Percentiles rank a stretch among this genome's conserved stretches.
Evolutionary conservation across 2,888 invertebrate species (phyloP).

Genomic region (Scaptomyza reducta): DNA sequence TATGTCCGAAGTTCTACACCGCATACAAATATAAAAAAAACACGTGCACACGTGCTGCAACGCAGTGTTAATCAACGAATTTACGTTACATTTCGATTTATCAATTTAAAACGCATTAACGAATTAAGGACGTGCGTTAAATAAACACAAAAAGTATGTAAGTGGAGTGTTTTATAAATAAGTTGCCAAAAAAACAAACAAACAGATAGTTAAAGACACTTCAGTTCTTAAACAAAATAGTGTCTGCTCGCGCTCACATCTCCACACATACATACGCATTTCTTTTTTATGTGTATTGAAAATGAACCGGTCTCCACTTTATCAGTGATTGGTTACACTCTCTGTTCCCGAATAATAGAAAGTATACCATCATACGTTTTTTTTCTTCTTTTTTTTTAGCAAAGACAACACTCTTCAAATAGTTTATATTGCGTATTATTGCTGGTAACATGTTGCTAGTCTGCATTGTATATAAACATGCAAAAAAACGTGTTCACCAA

Average conservation of each 20-base stretch:
- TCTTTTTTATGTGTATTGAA: not conserved
- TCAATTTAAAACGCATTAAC: constrained; percentile 8
- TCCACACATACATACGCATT: not conserved
- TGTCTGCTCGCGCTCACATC: not conserved
- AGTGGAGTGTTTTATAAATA: constrained; percentile 10
- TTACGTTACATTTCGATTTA: constrained; percentile 2
- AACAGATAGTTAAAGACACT: not conserved
- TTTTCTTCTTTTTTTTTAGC: not conserved
- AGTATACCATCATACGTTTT: not conserved
- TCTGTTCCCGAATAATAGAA: not conserved
- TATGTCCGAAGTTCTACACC: constrained; percentile 23
- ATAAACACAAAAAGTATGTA: constrained; percentile 3
- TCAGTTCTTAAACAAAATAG: not conserved
- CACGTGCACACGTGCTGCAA: constrained; percentile 63
- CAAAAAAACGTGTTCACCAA: not conserved
- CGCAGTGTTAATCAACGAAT: constrained; percentile 2
- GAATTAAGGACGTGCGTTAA: not conserved
- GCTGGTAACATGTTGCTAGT: not conserved
- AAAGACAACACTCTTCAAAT: too few relatives aligned
- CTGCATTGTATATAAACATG: not conserved
- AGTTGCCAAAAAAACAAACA: not conserved
- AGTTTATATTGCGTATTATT: too few relatives aligned
- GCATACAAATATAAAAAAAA: constrained; percentile 61
- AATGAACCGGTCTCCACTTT: constrained; percentile 42
- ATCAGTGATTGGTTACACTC: constrained; percentile 5